phyloP scores from a whole-genome alignment of 1,140 invertebrate species.

The Pseudomyrmex gracilis region DNA sequence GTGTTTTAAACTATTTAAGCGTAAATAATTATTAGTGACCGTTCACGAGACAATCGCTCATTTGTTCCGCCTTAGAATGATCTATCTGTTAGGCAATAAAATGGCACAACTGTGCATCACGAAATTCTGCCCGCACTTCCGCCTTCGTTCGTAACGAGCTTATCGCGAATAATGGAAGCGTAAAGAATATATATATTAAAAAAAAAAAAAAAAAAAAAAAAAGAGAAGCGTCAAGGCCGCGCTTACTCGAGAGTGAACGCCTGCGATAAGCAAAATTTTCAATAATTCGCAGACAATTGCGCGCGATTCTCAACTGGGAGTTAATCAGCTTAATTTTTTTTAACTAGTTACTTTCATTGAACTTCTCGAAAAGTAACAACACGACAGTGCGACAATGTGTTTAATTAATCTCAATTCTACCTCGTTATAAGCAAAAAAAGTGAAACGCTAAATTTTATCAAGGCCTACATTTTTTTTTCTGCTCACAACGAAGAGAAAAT shows the following conservation, averaged over 20 bases:
- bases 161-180: constrained; percentile 15
- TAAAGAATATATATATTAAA: too few species aligned
- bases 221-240: background rate
- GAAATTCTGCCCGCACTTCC: constrained; percentile 23
- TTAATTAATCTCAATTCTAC: background rate
- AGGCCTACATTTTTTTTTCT: too few species aligned
- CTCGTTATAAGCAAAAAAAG: too few species aligned
- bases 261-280: background rate
- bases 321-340: background rate
- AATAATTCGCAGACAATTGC: background rate
- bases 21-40: constrained; percentile 11
- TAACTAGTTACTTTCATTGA: background rate
- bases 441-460: too few species aligned
- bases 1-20: constrained; percentile 36
- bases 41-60: constrained; percentile 5
- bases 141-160: constrained; percentile 5
- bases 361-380: background rate
- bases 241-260: background rate
- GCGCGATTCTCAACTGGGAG: background rate
- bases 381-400: background rate
- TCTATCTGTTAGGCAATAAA: constrained; percentile 29
- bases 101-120: constrained; percentile 1
- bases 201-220: background rate
- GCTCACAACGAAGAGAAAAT: too few species aligned
- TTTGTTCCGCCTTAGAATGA: constrained; percentile 40